A percentile compares a stretch with the other conserved stretches of the same genome.
Conservation (phyloP, 1,140 invertebrate species). For the Drosophila equinoxialis region DNA sequence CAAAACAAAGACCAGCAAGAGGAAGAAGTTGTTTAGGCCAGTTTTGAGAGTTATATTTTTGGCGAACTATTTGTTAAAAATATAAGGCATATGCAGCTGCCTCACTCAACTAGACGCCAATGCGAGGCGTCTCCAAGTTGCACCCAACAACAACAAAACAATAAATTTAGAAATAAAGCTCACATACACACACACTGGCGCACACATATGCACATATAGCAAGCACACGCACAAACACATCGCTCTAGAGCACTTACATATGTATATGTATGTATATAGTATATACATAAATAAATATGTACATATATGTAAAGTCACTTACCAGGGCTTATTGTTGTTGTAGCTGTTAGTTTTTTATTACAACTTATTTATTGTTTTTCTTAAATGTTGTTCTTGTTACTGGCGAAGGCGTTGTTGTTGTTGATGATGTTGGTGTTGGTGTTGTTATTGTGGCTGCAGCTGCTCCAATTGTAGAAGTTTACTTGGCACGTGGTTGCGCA, state of each 20-base stretch:
- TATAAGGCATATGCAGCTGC: background rate
- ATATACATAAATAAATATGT: background rate
- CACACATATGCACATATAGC: slow-evolving; percentile 3
- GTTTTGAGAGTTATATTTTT: slow-evolving; percentile 16
- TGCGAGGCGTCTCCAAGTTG: slow-evolving; percentile 48
- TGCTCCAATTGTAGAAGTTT: slow-evolving; percentile 45
- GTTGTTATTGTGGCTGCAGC: slow-evolving; percentile 71
- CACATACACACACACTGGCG: slow-evolving; percentile 29
- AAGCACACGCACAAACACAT: slow-evolving; percentile 17
- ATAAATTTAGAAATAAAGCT: slow-evolving; percentile 56
- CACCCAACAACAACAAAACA: slow-evolving; percentile 40
- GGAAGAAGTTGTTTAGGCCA: slow-evolving; percentile 16
- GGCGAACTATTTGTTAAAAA: background rate
- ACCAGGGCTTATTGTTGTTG: slow-evolving; percentile 1
- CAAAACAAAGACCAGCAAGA: slow-evolving; percentile 71
- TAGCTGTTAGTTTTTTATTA: slow-evolving; percentile 8
- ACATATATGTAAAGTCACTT: background rate
- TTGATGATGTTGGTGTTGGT: slow-evolving; percentile 50
- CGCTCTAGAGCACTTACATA: background rate
- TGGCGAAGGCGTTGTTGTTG: slow-evolving; percentile 17
- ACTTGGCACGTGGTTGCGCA: slow-evolving; percentile 27
- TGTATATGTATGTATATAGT: background rate
- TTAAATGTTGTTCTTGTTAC: slow-evolving; percentile 3
- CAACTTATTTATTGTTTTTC: slow-evolving; percentile 4
- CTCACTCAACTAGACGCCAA: slow-evolving; percentile 14